Base-by-base conservation (phyloP, 2,113 vertebrate species). In the Mustela nigripes region DNA sequence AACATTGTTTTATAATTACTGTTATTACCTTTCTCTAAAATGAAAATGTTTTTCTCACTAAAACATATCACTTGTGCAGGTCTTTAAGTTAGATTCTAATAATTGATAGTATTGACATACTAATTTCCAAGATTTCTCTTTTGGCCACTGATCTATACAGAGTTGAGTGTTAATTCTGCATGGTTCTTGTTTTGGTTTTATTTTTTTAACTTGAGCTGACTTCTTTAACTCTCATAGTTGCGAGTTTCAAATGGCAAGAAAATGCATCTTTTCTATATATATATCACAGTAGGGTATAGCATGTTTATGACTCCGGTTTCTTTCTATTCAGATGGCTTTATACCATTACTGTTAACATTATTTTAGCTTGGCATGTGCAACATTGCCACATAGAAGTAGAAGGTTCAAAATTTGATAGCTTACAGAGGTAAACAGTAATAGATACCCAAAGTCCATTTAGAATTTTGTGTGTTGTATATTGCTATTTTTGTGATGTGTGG, bases 281-380 rank as follows among this genome's bases (percentile, higher is more conserved):
- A 76, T 97, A 87, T 92, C 67, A 95, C 8, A 45, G 42, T 96
- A 90, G 73, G 69, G 91, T 93, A 28, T 88, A 94, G 97, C 97
- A 98, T 98, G 97, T 98, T 97, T 97, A 86, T 97, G 94, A 96
- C 50, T 91, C 92, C 94, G 36, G 36, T 96, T 97, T 97, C 87
- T 95, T 97, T 98, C 50, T 97, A 4, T 96, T 95, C 71, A 56
- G 95, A 62, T 89, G 95, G 53, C 92, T 98, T 97, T 97, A 86
- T 96, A 91, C 67, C 89, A 95, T 95, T 93, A 67, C 62, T 96
- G 19, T 89, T 97, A 73, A 94, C 62, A 79, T 94, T 96, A 95
- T 95, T 98, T 97, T 96, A 97, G 69, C 65, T 97, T 89, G 96
- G 97, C 96, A 86, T 96, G 94, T 98, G 18, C 96, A 94, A 96